Conservation (phyloP, 2,888 invertebrate genomes). For the Platypus cylindrus region DNA sequence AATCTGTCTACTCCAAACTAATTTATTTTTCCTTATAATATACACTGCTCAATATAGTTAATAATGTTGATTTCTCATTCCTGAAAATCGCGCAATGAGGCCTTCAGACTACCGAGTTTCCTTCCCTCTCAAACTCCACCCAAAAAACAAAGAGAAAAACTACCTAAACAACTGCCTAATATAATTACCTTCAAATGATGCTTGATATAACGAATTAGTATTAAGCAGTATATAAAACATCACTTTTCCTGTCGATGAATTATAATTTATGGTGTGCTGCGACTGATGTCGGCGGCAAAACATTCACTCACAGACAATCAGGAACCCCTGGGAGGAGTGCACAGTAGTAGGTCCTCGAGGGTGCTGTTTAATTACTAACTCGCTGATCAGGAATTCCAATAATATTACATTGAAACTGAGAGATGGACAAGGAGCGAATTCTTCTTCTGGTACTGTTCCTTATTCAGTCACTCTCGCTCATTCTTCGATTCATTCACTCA, state of each 20-base stretch:
- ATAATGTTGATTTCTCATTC: no score
- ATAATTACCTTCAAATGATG: no score
- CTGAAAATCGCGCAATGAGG: no score
- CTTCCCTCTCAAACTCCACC: no score
- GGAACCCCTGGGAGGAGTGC: slow-evolving; percentile 8
- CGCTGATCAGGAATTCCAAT: slow-evolving; percentile 16
- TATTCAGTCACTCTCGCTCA: no score
- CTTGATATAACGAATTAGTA: no score
- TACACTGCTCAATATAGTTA: slow-evolving; percentile 8
- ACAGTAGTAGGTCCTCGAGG: slow-evolving; percentile 13
- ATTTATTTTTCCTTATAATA: slow-evolving; percentile 3
- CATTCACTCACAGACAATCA: slow-evolving; percentile 12
- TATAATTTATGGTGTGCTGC: slow-evolving; percentile 15
- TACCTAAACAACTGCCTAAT: no score
- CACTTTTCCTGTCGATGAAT: slow-evolving; percentile 14
- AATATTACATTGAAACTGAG: slow-evolving; percentile 7
- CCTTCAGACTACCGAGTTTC: no score
- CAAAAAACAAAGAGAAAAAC: no score
- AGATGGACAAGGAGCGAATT: no score
- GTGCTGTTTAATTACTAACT: slow-evolving; percentile 16
- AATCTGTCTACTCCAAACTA: slow-evolving; percentile 6
- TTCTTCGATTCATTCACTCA: no score
- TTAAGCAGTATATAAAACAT: slow-evolving; percentile 11
- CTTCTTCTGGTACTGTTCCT: no score
- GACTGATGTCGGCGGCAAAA: slow-evolving; percentile 15